Base-by-base conservation (phyloP, 2,888 invertebrate species). In the Ethmia dodecea region DNA sequence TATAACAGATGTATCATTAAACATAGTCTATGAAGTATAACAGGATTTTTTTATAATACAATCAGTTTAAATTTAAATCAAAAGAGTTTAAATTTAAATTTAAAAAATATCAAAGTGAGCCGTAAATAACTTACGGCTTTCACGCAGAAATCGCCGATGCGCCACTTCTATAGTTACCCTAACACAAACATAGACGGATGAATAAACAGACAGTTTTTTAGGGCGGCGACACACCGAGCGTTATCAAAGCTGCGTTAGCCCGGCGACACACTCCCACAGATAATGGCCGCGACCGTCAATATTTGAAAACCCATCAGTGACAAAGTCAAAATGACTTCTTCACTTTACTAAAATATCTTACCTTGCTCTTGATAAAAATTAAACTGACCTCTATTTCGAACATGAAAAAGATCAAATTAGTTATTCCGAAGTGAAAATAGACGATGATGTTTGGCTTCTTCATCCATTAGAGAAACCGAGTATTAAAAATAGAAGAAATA, bases 221-320 rank as follows among this genome's bases (percentile, higher is more conserved):
- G 65, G 67, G 54, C 25, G 74, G 71, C 72, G 73, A 61, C 72
- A 60, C 60, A 63, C 45, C 42, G 42, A 43, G 41, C 60, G 61
- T 74, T 79, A 78, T 81, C 80, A 73, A 60, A 64, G 62, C 53
- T 42, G 43, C 38, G 61, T 55, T 59, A 51, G 57, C 56, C 60
- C 65, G 55, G 60, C 67, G 60, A 63, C 68, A 69, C 70, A 66
- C 75, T 68, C 59, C 61, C 61, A 58, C 52, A 68, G 79, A 83
- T 83, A 84, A 81, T 78, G 70, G 72, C 54, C 59, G 56, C 57
- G 55, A 60, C 67, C 60, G 81, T 81, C 80, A 84, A 86, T 84
- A 83, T 86, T 86, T 81, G 78, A 74, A 77, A 77, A 76, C 62
- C 75, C 79, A 81, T 80, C 77, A 75, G 63, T 60, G 74, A 74